phyloP scores from a whole-genome alignment of 2,797 vertebrate species.

The Linurgus olivaceus region DNA sequence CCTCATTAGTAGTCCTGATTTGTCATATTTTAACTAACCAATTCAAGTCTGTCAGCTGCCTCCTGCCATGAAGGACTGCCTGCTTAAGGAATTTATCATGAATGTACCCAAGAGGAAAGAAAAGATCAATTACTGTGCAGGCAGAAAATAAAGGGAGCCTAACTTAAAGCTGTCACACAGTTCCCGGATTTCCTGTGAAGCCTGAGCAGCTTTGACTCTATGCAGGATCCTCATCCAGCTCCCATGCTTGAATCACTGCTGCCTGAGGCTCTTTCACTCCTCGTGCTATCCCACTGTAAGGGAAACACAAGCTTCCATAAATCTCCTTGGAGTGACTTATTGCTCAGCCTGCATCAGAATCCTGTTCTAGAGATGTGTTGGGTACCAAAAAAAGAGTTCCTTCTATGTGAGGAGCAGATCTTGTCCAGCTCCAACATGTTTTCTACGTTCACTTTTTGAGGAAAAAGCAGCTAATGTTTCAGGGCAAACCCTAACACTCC shows the following conservation, averaged over 20 bases:
- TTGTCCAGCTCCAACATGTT: background rate
- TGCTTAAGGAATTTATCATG: background rate
- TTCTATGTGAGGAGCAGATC: background rate
- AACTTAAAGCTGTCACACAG: constrained; percentile 54
- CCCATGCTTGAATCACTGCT: constrained; percentile 51
- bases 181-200: constrained; percentile 58
- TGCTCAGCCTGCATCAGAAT: background rate
- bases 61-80: background rate
- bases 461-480: background rate
- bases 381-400: background rate
- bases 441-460: background rate
- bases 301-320: constrained; percentile 34
- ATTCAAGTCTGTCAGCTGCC: background rate
- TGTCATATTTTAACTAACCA: background rate
- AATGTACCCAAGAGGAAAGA: background rate
- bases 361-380: background rate
- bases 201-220: constrained; percentile 57
- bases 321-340: constrained; percentile 26
- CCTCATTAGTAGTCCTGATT: background rate
- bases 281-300: constrained; percentile 41
- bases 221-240: constrained; percentile 42
- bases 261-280: constrained; percentile 52
- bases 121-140: background rate
- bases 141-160: constrained; percentile 33
- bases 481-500: background rate